Conservation (phyloP, 1,140 invertebrate genomes). For the Nasonia vitripennis region DNA sequence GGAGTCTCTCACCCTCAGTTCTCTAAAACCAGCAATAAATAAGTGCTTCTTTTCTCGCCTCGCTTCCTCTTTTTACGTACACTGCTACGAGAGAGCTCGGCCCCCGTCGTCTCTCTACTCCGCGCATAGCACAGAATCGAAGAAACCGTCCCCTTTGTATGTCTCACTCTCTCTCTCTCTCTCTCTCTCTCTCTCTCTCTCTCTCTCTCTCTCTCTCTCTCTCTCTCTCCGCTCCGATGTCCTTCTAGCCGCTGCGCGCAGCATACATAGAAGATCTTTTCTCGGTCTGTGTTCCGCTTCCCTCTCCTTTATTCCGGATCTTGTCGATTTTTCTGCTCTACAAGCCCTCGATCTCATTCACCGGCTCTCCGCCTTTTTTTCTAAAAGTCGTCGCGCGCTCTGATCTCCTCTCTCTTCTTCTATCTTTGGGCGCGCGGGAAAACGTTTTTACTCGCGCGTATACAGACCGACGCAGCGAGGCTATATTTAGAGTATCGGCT, state of each 20-base stretch:
- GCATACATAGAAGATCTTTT: not conserved
- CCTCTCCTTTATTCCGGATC: conserved; percentile 16
- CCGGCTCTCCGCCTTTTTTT: not conserved
- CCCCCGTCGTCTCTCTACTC: not conserved
- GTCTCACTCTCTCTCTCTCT: too few species aligned
- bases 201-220: too few species aligned
- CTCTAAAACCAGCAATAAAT: conserved; percentile 59
- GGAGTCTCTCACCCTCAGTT: conserved; percentile 53
- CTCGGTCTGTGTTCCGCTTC: not conserved
- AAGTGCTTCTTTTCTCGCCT: conserved; percentile 43
- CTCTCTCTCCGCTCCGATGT: not conserved
- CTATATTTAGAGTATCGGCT: conserved; percentile 46
- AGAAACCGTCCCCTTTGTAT: conserved; percentile 7
- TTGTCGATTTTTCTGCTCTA: conserved; percentile 47
- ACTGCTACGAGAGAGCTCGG: not conserved
- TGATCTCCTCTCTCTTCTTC: not conserved
- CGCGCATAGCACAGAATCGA: not conserved
- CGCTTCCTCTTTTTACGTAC: not conserved
- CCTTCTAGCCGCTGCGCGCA: not conserved
- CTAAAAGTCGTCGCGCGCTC: not conserved
- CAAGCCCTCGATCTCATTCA: conserved; percentile 32
- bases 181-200: too few species aligned
- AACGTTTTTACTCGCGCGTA: not conserved
- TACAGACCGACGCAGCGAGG: not conserved
- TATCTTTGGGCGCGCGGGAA: conserved; percentile 22